Evolutionary conservation across 2,888 invertebrate genomes (phyloP).

Genomic region (Dasysyrphus albostriatus): DNA sequence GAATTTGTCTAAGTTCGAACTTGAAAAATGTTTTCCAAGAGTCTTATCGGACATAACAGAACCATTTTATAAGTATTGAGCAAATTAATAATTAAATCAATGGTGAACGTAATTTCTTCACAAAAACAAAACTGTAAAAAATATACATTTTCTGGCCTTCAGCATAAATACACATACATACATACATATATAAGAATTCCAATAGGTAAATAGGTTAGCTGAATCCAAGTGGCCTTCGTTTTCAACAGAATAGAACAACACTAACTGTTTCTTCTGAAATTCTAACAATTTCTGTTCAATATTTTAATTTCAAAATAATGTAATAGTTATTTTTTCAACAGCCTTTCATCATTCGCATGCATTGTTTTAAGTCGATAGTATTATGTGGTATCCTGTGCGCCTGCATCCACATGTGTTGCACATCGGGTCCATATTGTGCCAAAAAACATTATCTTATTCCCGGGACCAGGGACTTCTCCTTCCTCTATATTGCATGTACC

Average conservation of each 20-base stretch:
- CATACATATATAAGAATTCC: not conserved
- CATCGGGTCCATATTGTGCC: conserved; percentile 74
- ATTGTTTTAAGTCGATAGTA: conserved; percentile 8
- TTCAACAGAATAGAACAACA: not conserved
- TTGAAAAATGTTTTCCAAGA: too few species aligned
- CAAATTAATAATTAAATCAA: too few species aligned
- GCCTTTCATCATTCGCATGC: conserved; percentile 25
- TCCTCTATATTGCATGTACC: not conserved
- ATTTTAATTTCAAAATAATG: not conserved
- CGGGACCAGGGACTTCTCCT: conserved; percentile 3
- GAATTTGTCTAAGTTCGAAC: too few species aligned
- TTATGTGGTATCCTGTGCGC: conserved; percentile 48
- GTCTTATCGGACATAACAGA: too few species aligned
- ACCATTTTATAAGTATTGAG: too few species aligned
- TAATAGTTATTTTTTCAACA: conserved; percentile 17
- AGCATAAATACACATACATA: too few species aligned
- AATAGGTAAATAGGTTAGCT: not conserved
- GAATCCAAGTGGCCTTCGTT: conserved; percentile 1
- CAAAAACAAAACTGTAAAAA: too few species aligned
- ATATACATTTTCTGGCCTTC: too few species aligned
- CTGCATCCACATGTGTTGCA: conserved; percentile 69
- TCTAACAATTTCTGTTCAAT: not conserved
- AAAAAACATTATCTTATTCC: conserved; percentile 45
- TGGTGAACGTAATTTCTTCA: too few species aligned
- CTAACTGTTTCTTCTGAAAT: not conserved